phyloP scores from a whole-genome alignment of 2,888 invertebrate species.

The Tyria jacobaeae region DNA sequence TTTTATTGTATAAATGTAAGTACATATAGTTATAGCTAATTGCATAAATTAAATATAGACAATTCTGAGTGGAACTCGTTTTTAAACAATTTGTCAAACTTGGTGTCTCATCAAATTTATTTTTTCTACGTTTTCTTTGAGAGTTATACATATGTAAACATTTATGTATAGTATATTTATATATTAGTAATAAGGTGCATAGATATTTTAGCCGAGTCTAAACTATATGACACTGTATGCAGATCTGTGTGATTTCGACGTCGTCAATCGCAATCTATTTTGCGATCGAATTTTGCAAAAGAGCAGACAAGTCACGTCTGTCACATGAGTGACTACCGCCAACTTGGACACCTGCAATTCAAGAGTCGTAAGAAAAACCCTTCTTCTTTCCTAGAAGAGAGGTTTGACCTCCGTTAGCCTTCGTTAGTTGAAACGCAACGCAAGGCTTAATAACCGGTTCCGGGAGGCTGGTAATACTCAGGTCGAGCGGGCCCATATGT shows the following conservation, averaged over 20 bases:
- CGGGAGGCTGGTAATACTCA: no score
- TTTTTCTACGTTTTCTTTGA: not conserved
- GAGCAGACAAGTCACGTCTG: no score
- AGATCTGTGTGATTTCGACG: not conserved
- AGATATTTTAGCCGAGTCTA: conserved; percentile 3
- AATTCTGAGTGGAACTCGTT: not conserved
- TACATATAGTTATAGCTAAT: not conserved
- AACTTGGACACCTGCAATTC: no score
- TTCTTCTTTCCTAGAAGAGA: no score
- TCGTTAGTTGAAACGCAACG: no score
- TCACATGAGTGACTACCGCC: no score
- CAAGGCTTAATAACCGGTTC: no score
- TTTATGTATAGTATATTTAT: not conserved
- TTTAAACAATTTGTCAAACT: not conserved
- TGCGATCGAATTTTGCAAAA: conserved; percentile 5
- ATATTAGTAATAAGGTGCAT: not conserved
- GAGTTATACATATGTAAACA: no score
- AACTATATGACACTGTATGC: not conserved
- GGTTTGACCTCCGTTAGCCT: no score
- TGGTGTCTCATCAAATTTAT: not conserved
- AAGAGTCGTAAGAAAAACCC: no score
- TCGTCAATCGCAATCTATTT: not conserved
- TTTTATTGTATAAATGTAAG: not conserved
- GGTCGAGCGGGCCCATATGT: no score
- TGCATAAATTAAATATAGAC: not conserved